Evolutionary conservation across 2,113 vertebrate species (phyloP), one percentile per base, ranked within the genome.

Genomic region (Tretioscincus oriximinensis): DNA sequence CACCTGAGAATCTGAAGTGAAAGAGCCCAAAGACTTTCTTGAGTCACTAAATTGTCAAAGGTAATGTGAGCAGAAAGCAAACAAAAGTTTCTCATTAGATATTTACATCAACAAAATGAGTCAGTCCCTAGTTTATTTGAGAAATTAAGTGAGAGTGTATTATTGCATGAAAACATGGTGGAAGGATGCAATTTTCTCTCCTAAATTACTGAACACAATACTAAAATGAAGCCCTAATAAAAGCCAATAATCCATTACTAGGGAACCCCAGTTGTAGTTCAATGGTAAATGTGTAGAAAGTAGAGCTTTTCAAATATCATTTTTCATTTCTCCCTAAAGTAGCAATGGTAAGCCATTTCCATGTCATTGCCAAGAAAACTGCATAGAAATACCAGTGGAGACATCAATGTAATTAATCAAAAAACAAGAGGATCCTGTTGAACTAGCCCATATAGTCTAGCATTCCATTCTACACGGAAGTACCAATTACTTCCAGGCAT

Each of bases 41-140:
- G 81, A 92, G 82, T 76, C 63, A 74, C 64, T 72, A 73, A 84
- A 90, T 90, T 84, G 77, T 83, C 73, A 84, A 81, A 73, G 58
- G 63, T 31, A 80, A 83, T 80, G 88, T 84, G 83, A 87, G 16
- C 3, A 73, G 54, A 77, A 68, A 11, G 22, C 12, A 78, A 80
- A 45, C 14, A 47, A 68, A 75, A 51, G 28, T 16, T 24, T 35
- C 7, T 10, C 16, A 29, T 21, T 21, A 68, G 7, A 7, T 69
- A 63, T 63, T 28, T 61, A 76, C 28, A 18, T 47, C n/a, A 76
- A 26, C 24, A 49, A 76, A 63, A 63, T 73, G n/a, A 29, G 21
- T 49, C 26, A 61, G 18, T 20, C 18, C 6, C 49, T 11, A 31
- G 49, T 29, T 58, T 69, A 47, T 60, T 5, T 51, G 20, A 45